phyloP scores from a whole-genome alignment of 2,113 vertebrate species.

The Brachyhypopomus occidentalis region DNA sequence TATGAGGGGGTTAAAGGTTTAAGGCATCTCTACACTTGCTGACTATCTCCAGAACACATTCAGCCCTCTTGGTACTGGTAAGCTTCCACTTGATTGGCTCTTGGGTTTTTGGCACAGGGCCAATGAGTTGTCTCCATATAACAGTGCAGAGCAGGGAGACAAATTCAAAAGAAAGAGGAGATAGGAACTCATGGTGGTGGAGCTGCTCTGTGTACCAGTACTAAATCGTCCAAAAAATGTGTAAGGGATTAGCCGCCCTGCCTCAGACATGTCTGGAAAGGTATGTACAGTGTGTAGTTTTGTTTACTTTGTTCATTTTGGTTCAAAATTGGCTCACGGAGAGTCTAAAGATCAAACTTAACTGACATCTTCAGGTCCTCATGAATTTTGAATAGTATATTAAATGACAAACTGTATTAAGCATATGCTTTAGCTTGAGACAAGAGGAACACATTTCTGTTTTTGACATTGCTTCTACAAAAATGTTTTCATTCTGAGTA shows the following conservation, averaged over 20 bases:
- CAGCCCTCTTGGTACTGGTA: constrained; percentile 41
- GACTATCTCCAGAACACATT: constrained; percentile 38
- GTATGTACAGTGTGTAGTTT: constrained; percentile 60
- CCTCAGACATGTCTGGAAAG: constrained; percentile 77
- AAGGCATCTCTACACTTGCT: constrained; percentile 30
- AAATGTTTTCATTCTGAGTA: not conserved
- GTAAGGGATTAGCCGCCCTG: constrained; percentile 80
- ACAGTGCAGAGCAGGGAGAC: constrained; percentile 59
- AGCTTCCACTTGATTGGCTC: constrained; percentile 74
- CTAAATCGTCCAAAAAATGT: constrained; percentile 70
- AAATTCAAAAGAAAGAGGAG: constrained; percentile 61
- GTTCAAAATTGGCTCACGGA: not conserved
- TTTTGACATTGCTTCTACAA: not conserved
- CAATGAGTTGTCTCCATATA: constrained; percentile 69
- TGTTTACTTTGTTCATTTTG: not conserved
- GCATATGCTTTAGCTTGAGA: too few species aligned
- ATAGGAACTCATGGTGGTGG: constrained; percentile 45
- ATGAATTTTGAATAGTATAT: not conserved
- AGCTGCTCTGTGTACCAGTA: constrained; percentile 39
- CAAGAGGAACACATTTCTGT: not conserved
- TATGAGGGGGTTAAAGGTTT: constrained; percentile 3
- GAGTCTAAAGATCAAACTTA: not conserved
- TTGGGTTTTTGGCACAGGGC: constrained; percentile 66
- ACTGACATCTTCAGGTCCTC: not conserved
- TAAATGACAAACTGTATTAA: not conserved